Base-by-base conservation (phyloP, 2,888 invertebrate species). In the Drosophila testacea region DNA sequence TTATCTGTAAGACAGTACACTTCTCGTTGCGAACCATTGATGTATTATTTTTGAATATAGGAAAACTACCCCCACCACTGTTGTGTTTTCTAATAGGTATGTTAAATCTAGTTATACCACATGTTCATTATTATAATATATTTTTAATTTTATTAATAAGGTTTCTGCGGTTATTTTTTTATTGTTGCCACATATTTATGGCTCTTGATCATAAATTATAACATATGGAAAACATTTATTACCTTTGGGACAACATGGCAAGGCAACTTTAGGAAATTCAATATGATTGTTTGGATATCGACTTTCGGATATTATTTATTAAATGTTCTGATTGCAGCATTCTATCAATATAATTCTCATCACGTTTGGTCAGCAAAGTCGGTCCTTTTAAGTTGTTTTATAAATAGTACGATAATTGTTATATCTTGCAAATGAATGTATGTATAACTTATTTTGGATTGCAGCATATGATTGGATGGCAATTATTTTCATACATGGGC, bases 181-280 rank as follows among this genome's bases (percentile, higher is more conserved):
- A 22, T 50, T 13, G 6, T 50, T 22, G 11, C 41, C 10, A 42
- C 59, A 34, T 60, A 60, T 34, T 34, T 34, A 10, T 60, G 59
- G 59, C 59, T 60, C 6, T 22, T 60, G 27, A 5, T 32, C n/a
- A 60, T 60, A 2, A 60, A 60, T 22, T 60, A 22, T 38, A 60
- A 50, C 10, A 13, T 60, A 34, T 42, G 59, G 59, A 60, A 41
- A 41, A 9, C 50, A n/a, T 11, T 50, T n/a, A 50, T n/a, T 10
- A 41, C 28, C 4, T 60, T 7, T 42, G 59, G 48, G 6, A 34
- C 38, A 47, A 16, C 39, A 1, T 41, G 27, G 48, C 32, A 48
- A 2, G 22, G 10, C 1, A 41, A 32, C 11, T 60, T 50, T 50
- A 2, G 22, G 6, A 60, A 50, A 50, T 34, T 34, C 4, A 60